These are phyloP conservation scores for Saccostrea glomerata DNA, from an alignment of 1,140 invertebrate species.

Conservation along the genomic window DNA sequence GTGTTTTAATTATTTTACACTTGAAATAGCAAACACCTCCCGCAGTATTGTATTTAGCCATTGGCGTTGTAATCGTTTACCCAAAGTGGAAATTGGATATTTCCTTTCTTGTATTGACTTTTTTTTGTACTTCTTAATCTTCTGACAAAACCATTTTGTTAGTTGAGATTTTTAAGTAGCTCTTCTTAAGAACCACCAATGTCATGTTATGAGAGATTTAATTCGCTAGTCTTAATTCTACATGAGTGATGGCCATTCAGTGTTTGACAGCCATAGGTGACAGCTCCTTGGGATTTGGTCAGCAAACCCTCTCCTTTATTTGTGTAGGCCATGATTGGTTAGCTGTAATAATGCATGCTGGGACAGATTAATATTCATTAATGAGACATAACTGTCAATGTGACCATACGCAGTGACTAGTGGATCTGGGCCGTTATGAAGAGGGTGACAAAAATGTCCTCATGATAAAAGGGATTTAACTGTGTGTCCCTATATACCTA, in stretches of 20 bases:
- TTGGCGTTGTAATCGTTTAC: slow-evolving; percentile 19
- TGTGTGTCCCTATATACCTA: too few species aligned
- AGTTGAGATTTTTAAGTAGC: slow-evolving; percentile 24
- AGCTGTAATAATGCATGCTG: slow-evolving; percentile 2
- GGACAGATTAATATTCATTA: slow-evolving; percentile 36
- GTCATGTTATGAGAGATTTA: slow-evolving; percentile 22
- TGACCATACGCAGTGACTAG: slow-evolving; percentile 5
- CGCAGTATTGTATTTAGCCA: neutral
- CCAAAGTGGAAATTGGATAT: slow-evolving; percentile 28
- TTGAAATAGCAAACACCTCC: slow-evolving; percentile 35
- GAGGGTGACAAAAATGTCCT: neutral
- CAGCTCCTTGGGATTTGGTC: neutral
- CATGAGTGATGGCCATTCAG: slow-evolving; percentile 4
- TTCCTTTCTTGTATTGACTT: slow-evolving; percentile 30
- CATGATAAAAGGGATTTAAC: neutral
- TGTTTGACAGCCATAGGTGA: slow-evolving; percentile 5
- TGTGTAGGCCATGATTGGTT: slow-evolving; percentile 30
- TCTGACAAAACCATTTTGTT: slow-evolving; percentile 25
- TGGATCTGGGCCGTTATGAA: neutral
- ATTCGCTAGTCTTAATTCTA: neutral
- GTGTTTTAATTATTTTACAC: slow-evolving; percentile 20
- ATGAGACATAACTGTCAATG: slow-evolving; percentile 6
- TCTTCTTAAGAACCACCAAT: slow-evolving; percentile 24
- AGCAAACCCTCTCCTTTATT: neutral
- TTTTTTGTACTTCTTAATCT: slow-evolving; percentile 33